Evolutionary conservation across 2,888 invertebrate species (phyloP).

Genomic region (Schizotus pectinicornis): DNA sequence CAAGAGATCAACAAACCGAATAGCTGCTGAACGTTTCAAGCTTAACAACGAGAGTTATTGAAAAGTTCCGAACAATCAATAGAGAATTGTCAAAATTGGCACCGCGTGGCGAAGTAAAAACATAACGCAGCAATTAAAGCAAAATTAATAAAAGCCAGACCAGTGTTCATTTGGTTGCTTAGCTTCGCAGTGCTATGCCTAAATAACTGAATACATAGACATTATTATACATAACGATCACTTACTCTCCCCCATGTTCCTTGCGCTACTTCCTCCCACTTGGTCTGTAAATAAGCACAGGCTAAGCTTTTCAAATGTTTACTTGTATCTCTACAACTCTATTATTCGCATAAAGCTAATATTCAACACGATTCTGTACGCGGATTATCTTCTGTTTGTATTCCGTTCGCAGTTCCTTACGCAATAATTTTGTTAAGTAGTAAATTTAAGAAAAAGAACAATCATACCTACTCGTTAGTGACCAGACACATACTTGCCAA

Average conservation of each 20-base stretch:
- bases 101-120: constrained; percentile 9
- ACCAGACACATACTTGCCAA: constrained; percentile 4
- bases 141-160: constrained; percentile 26
- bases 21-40: too few species aligned
- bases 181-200: constrained; percentile 24
- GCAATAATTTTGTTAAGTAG: not conserved
- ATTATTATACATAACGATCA: constrained; percentile 32
- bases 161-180: constrained; percentile 20
- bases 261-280: constrained; percentile 52
- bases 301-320: constrained; percentile 40
- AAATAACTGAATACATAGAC: constrained; percentile 29
- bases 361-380: constrained; percentile 26
- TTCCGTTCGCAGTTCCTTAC: constrained; percentile 14
- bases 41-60: too few species aligned
- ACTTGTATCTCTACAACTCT: constrained; percentile 34
- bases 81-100: constrained; percentile 10
- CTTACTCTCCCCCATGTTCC: constrained; percentile 55
- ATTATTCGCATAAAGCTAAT: constrained; percentile 28
- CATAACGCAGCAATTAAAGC: constrained; percentile 25
- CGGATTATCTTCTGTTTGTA: constrained; percentile 23
- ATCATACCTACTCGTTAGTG: too few species aligned
- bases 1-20: not conserved
- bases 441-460: not conserved
- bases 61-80: not conserved
- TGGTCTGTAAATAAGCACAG: constrained; percentile 51